Evolutionary conservation across 2,113 vertebrate species (phyloP).

Genomic region (Trichechus manatus): DNA sequence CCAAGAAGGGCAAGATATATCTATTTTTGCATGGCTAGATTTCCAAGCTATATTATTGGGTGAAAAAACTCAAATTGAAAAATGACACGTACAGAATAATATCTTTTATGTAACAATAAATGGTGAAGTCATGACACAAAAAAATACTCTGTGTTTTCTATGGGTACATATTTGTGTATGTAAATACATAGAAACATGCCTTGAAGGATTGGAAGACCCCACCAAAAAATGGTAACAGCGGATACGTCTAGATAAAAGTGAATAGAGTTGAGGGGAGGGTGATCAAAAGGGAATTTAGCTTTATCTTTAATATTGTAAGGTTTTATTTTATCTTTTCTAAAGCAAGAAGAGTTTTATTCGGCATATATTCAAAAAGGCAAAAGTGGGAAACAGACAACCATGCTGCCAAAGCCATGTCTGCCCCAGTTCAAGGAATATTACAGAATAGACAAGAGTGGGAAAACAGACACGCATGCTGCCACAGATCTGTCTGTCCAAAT

Average conservation of each 20-base stretch:
- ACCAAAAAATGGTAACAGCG: background rate
- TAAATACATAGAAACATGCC: background rate
- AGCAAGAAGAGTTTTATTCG: no score
- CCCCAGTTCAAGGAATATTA: no score
- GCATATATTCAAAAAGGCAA: no score
- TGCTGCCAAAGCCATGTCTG: no score
- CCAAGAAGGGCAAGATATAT: background rate
- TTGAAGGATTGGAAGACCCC: background rate
- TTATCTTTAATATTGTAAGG: background rate
- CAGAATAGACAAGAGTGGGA: no score
- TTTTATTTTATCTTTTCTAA: background rate
- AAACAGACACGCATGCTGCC: no score
- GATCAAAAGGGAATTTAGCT: background rate
- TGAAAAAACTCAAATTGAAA: background rate
- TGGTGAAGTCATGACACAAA: background rate
- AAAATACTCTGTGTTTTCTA: background rate
- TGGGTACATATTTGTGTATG: background rate
- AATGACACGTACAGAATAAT: background rate
- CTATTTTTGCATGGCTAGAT: background rate
- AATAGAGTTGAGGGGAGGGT: background rate
- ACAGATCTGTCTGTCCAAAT: no score
- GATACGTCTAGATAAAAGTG: background rate
- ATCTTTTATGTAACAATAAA: background rate
- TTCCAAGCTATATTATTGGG: background rate
- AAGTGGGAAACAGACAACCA: no score